Evolutionary conservation across 2,888 invertebrate genomes (phyloP), one percentile per base, ranked within the genome.

Genomic region (Melinaea marsaeus): DNA sequence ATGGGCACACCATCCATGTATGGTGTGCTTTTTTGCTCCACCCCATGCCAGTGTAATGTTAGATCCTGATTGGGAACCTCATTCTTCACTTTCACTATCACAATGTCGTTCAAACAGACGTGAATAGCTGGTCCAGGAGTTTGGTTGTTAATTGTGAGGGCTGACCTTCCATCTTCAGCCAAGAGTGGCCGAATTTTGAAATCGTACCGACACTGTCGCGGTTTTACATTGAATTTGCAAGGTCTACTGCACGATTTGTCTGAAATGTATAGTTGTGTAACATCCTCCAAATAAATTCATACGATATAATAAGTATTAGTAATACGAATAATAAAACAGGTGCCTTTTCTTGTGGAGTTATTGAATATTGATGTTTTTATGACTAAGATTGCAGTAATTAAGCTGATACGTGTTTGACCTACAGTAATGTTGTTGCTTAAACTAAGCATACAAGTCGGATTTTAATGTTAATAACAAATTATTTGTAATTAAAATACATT

Each of bases 31-130:
- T 90, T 83, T 80, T 93, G 92, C 37, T 87, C 85, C 4, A 91
- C 63, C 0, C 96, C 96, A 75, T 95, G 94, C 95, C 96, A 96
- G 78, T 96, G 96, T 9, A 96, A 87, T 6, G 94, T 91, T 0
- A 94, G 81, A 58, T 93, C 94, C 75, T 94, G 93, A 35, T 93
- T 93, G 0, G 93, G 93, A 61, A 96, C 85, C 72, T 92, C 92
- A 75, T 96, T 96, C 58, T 92, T 88, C 1, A 96, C 94, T 78
- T 95, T 94, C 0, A 95, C 94, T 0, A 95, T 90, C 2, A 96
- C 86, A 46, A 94, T 92, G 75, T 96, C 96, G 72, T 94, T 94
- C 57, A 93, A 91, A 75, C 95, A 95, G 2, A 94, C 94, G 79
- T 94, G 90, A 45, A 93, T 92, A 0, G 91, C 71, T 2, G 93